These are phyloP conservation scores for Tetramorium parvispinum DNA, from an alignment of 1,140 invertebrate species.

Conservation along the genomic window DNA sequence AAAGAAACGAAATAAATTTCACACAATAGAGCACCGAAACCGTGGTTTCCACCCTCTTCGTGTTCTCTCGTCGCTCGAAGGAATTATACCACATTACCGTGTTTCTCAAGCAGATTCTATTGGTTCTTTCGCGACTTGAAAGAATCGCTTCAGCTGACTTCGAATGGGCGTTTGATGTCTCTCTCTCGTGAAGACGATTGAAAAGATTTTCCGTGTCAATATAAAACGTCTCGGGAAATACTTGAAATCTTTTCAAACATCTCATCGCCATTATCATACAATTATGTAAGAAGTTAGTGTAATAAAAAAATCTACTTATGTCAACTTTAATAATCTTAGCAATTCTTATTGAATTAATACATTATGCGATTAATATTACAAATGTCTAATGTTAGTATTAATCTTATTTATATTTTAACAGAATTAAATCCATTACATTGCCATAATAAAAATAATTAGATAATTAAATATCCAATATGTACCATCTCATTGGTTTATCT, in stretches of 20 bases:
- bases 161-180: slow-evolving; percentile 41
- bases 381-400: background rate
- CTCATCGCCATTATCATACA: background rate
- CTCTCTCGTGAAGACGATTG: slow-evolving; percentile 16
- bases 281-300: background rate
- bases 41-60: slow-evolving; percentile 47
- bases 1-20: slow-evolving; percentile 58
- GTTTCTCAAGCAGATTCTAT: slow-evolving; percentile 53
- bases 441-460: background rate
- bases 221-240: slow-evolving; percentile 14
- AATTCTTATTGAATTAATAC: background rate
- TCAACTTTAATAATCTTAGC: background rate
- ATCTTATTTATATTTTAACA: background rate
- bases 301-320: background rate
- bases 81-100: slow-evolving; percentile 53
- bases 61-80: slow-evolving; percentile 35
- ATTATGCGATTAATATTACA: background rate
- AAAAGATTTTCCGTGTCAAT: slow-evolving; percentile 36
- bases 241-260: slow-evolving; percentile 2
- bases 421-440: background rate
- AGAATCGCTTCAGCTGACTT: slow-evolving; percentile 48
- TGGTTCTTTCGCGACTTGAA: slow-evolving; percentile 36
- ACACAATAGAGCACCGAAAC: slow-evolving; percentile 58
- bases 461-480: background rate
- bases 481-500: slow-evolving; percentile 13